These are phyloP conservation scores for Alligator sinensis DNA, from an alignment of 2,113 vertebrate species.

Conservation along the genomic window DNA sequence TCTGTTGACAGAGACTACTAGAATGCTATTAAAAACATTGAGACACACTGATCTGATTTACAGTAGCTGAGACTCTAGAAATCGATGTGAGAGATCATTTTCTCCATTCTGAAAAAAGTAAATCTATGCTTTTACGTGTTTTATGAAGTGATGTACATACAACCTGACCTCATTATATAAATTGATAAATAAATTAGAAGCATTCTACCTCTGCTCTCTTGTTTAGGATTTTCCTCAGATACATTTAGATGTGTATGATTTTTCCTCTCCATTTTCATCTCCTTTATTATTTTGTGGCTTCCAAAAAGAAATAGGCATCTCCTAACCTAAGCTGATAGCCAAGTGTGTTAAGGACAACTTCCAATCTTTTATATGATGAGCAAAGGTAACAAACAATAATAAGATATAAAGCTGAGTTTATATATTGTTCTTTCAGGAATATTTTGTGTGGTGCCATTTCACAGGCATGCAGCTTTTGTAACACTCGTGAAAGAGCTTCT, in stretches of 20 bases:
- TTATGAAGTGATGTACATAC: background rate
- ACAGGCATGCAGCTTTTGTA: background rate
- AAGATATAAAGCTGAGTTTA: background rate
- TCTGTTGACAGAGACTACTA: too few species aligned
- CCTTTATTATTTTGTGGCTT: background rate
- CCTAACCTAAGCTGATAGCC: fast-evolving
- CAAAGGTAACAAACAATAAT: background rate
- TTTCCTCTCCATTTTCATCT: background rate
- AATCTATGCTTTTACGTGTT: background rate
- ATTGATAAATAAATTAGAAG: background rate
- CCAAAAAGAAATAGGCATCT: background rate
- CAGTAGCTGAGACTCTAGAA: background rate
- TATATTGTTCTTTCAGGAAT: background rate
- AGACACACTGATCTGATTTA: background rate
- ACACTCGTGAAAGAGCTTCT: background rate
- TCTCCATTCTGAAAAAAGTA: background rate
- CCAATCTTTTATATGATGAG: background rate
- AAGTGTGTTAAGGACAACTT: background rate
- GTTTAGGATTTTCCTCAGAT: background rate
- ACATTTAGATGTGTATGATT: background rate
- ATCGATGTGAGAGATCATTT: background rate
- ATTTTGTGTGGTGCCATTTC: constrained; percentile 13
- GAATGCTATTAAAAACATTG: background rate
- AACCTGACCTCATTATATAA: background rate
- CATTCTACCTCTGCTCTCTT: background rate